phyloP scores from a whole-genome alignment of 2,113 vertebrate species.

The Leptobrachium ailaonicum region DNA sequence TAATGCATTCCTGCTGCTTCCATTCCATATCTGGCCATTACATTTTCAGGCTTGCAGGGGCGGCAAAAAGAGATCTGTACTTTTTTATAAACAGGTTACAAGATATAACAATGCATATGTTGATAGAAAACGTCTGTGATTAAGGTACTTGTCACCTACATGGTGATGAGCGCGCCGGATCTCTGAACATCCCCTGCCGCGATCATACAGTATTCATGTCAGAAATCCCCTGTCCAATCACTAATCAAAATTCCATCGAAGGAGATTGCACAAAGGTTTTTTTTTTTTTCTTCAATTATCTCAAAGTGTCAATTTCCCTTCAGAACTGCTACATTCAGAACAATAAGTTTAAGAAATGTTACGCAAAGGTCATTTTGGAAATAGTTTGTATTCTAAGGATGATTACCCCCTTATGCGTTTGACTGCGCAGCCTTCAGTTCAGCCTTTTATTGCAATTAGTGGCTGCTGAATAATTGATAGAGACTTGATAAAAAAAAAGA shows the following conservation, averaged over 20 bases:
- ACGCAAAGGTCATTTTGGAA: slow-evolving; percentile 38
- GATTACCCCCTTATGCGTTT: slow-evolving; percentile 23
- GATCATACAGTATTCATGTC: background rate
- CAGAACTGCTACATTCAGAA: slow-evolving; percentile 22
- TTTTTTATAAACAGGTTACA: too few species aligned
- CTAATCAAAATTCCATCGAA: background rate
- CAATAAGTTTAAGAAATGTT: slow-evolving; percentile 24
- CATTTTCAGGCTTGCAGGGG: too few species aligned
- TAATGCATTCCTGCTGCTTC: too few species aligned
- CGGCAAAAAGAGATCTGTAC: too few species aligned
- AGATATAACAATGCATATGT: too few species aligned
- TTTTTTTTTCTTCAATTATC: background rate
- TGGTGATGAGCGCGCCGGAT: background rate
- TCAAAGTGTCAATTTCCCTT: background rate
- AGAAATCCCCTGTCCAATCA: background rate
- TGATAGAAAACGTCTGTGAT: too few species aligned
- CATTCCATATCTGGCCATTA: too few species aligned
- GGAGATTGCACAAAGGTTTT: background rate
- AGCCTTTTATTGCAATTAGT: slow-evolving; percentile 6
- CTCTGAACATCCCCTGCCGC: background rate
- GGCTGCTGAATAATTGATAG: slow-evolving; percentile 32
- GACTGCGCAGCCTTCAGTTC: background rate
- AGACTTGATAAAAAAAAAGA: slow-evolving; percentile 8
- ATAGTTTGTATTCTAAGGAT: slow-evolving; percentile 10
- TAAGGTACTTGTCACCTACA: background rate